phyloP scores from a whole-genome alignment of 2,113 vertebrate genomes.

The Lates calcarifer region DNA sequence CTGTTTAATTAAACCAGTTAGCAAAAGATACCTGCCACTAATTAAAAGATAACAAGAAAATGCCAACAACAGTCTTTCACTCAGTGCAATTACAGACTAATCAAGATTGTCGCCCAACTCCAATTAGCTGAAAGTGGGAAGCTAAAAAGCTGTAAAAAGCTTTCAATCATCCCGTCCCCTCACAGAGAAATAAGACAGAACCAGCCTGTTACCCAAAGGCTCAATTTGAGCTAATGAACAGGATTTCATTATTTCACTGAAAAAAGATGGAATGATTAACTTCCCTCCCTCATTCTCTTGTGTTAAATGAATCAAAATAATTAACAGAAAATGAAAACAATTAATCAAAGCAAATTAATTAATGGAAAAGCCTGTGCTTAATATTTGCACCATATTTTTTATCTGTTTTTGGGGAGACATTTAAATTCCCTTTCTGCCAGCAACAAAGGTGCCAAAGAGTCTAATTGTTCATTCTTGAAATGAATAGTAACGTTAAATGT shows the following conservation, averaged over 20 bases:
- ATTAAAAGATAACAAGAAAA: slow-evolving; percentile 73
- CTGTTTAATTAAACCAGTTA: slow-evolving; percentile 49
- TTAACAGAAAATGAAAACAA: neutral
- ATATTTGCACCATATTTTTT: too few relatives aligned
- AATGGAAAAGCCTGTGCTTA: neutral
- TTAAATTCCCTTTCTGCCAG: too few relatives aligned
- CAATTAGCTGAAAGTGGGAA: slow-evolving; percentile 41
- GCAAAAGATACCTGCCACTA: slow-evolving; percentile 27
- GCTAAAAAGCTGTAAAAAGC: neutral
- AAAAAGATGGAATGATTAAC: neutral
- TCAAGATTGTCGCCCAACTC: slow-evolving; percentile 12
- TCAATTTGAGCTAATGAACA: slow-evolving; percentile 25
- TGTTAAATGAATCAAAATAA: neutral
- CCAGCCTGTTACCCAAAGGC: neutral
- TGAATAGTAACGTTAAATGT: too few relatives aligned
- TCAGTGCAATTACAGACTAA: slow-evolving; percentile 47
- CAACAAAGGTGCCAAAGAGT: too few relatives aligned
- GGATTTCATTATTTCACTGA: slow-evolving; percentile 27
- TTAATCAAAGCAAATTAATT: neutral
- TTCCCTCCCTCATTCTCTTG: neutral
- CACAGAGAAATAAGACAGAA: neutral
- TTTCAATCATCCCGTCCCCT: slow-evolving; percentile 20
- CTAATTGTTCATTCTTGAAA: too few relatives aligned
- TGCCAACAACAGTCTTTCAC: slow-evolving; percentile 27
- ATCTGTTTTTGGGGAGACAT: too few relatives aligned